Evolutionary conservation across 2,113 vertebrate species (phyloP).

Genomic region (Corvus cornix): DNA sequence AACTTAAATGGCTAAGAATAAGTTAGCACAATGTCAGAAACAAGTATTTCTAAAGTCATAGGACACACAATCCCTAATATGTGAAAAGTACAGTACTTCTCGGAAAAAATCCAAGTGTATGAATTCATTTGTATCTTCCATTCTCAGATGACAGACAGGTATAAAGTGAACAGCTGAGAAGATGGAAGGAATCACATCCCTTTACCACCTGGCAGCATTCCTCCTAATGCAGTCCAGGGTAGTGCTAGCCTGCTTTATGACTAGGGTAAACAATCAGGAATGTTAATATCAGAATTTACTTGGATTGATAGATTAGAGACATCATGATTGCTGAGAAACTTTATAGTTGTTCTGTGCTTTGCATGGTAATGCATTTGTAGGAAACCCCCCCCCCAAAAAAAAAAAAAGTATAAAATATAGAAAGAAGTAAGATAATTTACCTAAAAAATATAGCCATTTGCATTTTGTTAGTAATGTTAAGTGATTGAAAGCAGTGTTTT

Average conservation of each 20-base stretch:
- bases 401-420: not conserved
- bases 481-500: not conserved
- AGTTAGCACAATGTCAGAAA: not conserved
- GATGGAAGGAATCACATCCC: not conserved
- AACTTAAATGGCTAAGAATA: not conserved
- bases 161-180: not conserved
- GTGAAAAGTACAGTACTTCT: not conserved
- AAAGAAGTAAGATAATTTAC: not conserved
- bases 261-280: not conserved
- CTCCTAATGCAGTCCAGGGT: not conserved
- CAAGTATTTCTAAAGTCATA: not conserved
- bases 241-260: not conserved
- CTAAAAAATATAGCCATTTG: not conserved
- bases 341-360: not conserved
- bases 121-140: not conserved
- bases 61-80: not conserved
- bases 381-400: not conserved
- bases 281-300: not conserved
- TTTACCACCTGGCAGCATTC: not conserved
- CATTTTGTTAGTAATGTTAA: not conserved
- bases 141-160: not conserved
- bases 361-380: not conserved
- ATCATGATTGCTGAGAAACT: not conserved
- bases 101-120: not conserved
- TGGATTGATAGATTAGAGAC: not conserved